Evolutionary conservation across 2,113 vertebrate genomes (phyloP), one percentile per base, ranked within the genome.

Genomic region (Mormyrus iriodes): DNA sequence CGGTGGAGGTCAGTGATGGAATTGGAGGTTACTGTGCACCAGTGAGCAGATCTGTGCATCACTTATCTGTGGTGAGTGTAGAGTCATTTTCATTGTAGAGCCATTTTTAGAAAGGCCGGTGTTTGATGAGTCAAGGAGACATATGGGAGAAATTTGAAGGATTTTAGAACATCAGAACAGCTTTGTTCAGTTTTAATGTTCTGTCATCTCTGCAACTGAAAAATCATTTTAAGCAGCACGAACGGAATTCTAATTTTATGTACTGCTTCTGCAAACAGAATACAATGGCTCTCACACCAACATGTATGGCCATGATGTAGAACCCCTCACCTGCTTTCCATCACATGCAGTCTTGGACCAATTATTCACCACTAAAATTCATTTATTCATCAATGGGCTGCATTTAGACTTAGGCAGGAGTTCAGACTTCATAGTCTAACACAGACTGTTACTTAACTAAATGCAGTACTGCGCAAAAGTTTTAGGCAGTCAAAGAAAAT

Each of bases 311-410:
- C 42, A 13, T 9, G 17, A 39, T 82, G 19, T 27, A 69, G 58
- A 49, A 69, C 21, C 13, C 17, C 44, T 88, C 61, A 88, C n/a
- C 86, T 61, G 42, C 39, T 61, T 88, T 88, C 39, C 86, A n/a
- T 65, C 42, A 76, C 87, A 76, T 61, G 58, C 55, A 46, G 48
- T 44, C 42, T 27, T 24, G 15, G 55, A 88, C 55, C 86, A 58
- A 39, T 24, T 46, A n/a, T 88, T 39, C 53, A n/a, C 65, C 42
- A 8, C 65, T 46, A 61, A 27, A 51, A 15, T 82, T 35, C 42
- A 39, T 83, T 46, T 48, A 46, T 42, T 83, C 79, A 83, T 21
- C 35, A 46, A 35, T 15, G 31, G 31, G 27, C 39, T 76, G 10
- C 69, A 19, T 76, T 76, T 76, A 76, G 31, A 31, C 61, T 69